phyloP scores from a whole-genome alignment of 2,888 invertebrate genomes.

The Phyllotreta cruciferae region DNA sequence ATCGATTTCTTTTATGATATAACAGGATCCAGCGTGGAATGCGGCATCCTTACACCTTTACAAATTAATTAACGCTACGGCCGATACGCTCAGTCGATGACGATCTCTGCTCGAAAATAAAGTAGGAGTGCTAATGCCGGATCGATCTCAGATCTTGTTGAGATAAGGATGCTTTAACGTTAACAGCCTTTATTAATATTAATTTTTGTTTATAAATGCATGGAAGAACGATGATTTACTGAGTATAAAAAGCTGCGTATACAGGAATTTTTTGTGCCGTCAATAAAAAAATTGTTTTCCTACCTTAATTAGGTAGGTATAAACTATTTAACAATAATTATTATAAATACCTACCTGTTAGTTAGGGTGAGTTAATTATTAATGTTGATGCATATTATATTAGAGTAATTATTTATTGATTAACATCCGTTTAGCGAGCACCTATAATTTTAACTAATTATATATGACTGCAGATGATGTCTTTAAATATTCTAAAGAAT shows the following conservation, averaged over 20 bases:
- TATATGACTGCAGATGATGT: too few species aligned
- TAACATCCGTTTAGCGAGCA: too few species aligned
- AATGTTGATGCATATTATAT: too few species aligned
- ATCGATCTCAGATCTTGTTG: constrained; percentile 24
- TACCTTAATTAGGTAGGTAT: too few species aligned
- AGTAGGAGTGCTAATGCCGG: constrained; percentile 27
- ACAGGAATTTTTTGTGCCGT: not conserved
- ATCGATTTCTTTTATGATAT: too few species aligned
- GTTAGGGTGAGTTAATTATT: too few species aligned
- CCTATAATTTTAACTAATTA: too few species aligned
- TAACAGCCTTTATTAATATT: constrained; percentile 20
- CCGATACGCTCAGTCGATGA: constrained; percentile 20
- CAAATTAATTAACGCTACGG: constrained; percentile 29
- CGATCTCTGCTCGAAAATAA: constrained; percentile 19
- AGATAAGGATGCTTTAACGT: constrained; percentile 24
- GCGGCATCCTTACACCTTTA: constrained; percentile 24
- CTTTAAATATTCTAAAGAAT: too few species aligned
- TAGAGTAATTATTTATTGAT: too few species aligned
- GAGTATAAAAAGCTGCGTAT: not conserved
- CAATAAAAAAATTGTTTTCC: constrained; percentile 2
- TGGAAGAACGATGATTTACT: constrained; percentile 17
- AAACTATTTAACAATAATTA: too few species aligned
- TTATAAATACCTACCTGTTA: too few species aligned
- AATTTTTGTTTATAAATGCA: constrained; percentile 9
- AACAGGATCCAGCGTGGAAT: constrained; percentile 11